Base-by-base conservation (phyloP, 2,888 invertebrate species). In the Melanargia galathea region DNA sequence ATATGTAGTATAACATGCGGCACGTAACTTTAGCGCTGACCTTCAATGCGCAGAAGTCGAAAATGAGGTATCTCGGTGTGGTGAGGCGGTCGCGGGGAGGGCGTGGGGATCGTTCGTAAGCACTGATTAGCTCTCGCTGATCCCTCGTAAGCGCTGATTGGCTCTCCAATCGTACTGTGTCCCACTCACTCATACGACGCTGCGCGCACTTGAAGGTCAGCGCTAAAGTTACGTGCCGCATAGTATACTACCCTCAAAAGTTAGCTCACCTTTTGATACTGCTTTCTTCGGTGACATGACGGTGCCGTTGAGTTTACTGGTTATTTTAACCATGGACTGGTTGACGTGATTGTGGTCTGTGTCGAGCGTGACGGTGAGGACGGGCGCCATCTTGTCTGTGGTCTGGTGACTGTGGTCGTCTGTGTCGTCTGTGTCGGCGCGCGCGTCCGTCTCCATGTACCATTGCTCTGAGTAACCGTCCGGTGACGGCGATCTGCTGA, bases 381-480 rank as follows among this genome's bases (percentile, higher is more conserved):
- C 65, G 7, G 70, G 61, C 16, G 69, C 62, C n/a, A 59, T 60
- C 52, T 78, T 82, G 6, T 83, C 82, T 11, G 73, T 35, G 48
- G 81, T 81, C 13, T 80, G 79, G 0, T 18, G 43, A 8, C 8
- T 10, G 8, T 40, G 40, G 26, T 81, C 68, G 16, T 79, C 77
- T n/a, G n/a, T n/a, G 7, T 57, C 30, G 24, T 57, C 33, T 52
- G 10, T 26, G 38, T 24, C 24, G 16, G 20, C 40, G 20, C 35
- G 52, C 0, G 79, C 68, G 54, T 90, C 89, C 0, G 84, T 87
- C 20, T 90, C 90, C 90, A 90, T 90, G n/a, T 78, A 78, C 87
- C 86, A 89, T 1, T 75, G 64, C 33, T 80, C 79, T 0, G 73
- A 68, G 2, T 73, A 24, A 0, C 68, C 66, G 60, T 85, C 86